These are phyloP conservation scores for Amphilophus citrinellus DNA, from an alignment of 2,113 vertebrate species.

Conservation along the genomic window DNA sequence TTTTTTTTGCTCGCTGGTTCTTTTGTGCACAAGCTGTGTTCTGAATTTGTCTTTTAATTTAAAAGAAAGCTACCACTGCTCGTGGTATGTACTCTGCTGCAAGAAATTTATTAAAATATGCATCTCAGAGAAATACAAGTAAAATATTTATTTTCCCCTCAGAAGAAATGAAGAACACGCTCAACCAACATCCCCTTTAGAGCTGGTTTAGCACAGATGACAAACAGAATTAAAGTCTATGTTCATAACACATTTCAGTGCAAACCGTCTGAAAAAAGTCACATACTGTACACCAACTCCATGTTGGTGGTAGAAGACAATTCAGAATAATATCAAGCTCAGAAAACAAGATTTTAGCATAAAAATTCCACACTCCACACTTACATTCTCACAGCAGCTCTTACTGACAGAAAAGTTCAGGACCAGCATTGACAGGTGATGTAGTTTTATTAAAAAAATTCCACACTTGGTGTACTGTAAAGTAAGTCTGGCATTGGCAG, in stretches of 20 bases:
- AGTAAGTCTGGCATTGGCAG: too few species aligned
- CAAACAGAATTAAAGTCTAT: too few species aligned
- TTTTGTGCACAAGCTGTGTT: background rate
- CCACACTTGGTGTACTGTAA: too few species aligned
- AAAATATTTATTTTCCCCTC: background rate
- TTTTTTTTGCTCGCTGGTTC: rapidly evolving
- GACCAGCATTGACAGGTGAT: too few species aligned
- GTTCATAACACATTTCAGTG: background rate
- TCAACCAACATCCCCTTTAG: background rate
- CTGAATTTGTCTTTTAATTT: background rate
- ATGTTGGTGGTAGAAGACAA: background rate
- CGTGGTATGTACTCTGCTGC: rapidly evolving
- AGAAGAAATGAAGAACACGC: background rate
- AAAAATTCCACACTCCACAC: too few species aligned
- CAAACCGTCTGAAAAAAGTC: background rate
- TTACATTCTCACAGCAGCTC: too few species aligned
- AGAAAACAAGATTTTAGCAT: background rate
- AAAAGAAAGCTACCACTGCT: background rate
- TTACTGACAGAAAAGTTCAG: too few species aligned
- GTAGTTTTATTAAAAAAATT: too few species aligned
- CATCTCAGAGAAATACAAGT: background rate
- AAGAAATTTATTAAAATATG: background rate
- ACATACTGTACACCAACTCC: background rate
- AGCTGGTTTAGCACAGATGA: background rate
- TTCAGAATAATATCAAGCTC: background rate